Evolutionary conservation across 2,888 invertebrate species (phyloP).

Genomic region (Epirrhoe alternata): DNA sequence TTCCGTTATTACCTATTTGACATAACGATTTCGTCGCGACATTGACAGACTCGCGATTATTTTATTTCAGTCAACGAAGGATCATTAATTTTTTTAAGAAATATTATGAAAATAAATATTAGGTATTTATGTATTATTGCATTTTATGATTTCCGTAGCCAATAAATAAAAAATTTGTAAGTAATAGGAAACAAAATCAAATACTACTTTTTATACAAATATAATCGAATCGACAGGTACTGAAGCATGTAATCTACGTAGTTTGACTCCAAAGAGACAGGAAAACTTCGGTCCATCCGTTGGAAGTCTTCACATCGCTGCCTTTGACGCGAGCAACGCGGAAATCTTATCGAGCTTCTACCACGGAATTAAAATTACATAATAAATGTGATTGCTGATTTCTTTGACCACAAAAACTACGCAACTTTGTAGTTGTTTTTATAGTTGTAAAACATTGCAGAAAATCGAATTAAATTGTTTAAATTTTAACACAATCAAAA

Average conservation of each 20-base stretch:
- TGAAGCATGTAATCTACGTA: neutral
- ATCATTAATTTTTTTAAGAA: no score
- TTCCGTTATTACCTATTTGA: no score
- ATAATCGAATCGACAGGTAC: neutral
- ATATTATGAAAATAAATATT: no score
- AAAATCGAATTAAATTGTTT: neutral
- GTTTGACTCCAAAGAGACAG: conserved; percentile 31
- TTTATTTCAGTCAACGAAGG: no score
- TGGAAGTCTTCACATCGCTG: conserved; percentile 37
- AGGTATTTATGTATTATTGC: no score
- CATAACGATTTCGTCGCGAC: no score
- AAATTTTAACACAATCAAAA: neutral
- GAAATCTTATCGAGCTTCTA: neutral
- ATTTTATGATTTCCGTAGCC: no score
- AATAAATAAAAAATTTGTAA: no score
- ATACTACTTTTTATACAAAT: neutral
- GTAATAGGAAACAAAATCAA: no score
- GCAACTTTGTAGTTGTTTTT: neutral
- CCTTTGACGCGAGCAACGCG: conserved; percentile 39
- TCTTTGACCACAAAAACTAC: neutral
- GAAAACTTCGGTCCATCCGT: conserved; percentile 46
- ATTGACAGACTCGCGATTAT: no score
- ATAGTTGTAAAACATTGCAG: neutral
- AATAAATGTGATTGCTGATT: neutral
- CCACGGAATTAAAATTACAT: neutral